Evolutionary conservation across 2,797 vertebrate species (phyloP), one percentile per base, ranked within the genome.

Genomic region (Trachops cirrhosus): DNA sequence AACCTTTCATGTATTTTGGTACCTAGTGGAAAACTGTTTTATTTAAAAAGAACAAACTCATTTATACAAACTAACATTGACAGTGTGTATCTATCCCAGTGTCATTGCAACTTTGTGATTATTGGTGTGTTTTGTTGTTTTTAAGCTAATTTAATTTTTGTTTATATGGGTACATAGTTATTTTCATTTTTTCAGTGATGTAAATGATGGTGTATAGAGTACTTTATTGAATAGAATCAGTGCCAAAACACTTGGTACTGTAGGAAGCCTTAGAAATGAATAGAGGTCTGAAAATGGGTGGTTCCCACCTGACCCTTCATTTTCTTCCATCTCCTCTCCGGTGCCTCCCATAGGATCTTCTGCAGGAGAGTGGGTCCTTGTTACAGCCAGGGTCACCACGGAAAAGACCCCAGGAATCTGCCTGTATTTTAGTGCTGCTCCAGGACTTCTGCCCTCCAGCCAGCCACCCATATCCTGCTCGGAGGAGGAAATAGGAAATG

Each of bases 401-500:
- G 97, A 93, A 89, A 96, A 71, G 50, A 95, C 89, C 34, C 93
- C 96, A 89, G 93, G 91, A 86, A 96, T 84, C 86, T 98, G 97
- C 85, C 89, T 98, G 3, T 96, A 97, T 95, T 97, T 97, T 44
- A 97, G 94, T 79, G 89, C 96, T 50, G 46, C 18, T 91, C 84
- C 96, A 64, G 94, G 44, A 80, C 74, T 96, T 68, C 91, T 98
- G 67, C 97, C 97, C 5, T 93, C 97, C 77, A 97, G 95, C 93
- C 97, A 97, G 80, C 97, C 97, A 50, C 97, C 97, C 19, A 95
- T 96, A 48, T 48, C 97, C 84, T 98, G 97, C 62, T 94, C 73
- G 4, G 97, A 97, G 64, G 97, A 97, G 39, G 97, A 93, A 89
- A 73, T 50, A 21, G 97, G 91, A 87, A 97, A 97, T 93, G 93